Percentiles rank a stretch among this genome's conserved stretches.
These are phyloP conservation scores for Pseudomugil tenellus DNA, from an alignment of 2,797 vertebrate genomes.

Conservation along the genomic window DNA sequence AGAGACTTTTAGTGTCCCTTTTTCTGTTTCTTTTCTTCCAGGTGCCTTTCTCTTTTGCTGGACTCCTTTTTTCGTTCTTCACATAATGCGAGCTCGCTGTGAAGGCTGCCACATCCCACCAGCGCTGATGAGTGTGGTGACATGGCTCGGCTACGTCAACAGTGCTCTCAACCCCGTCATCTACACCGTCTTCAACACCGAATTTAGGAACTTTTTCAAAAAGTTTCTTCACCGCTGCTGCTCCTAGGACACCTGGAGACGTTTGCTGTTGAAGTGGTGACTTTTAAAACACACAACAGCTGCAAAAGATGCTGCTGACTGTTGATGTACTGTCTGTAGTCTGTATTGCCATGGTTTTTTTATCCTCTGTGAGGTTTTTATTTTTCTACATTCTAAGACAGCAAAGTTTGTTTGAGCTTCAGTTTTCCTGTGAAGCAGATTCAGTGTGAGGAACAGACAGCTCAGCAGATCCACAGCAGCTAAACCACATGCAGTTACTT, in stretches of 20 bases:
- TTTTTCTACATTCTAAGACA: constrained; percentile 53
- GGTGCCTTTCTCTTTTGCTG: constrained; percentile 95
- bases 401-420: constrained; percentile 52
- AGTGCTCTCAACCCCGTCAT: constrained; percentile 95
- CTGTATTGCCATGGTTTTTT: constrained; percentile 21
- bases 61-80: constrained; percentile 97
- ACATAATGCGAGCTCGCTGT: constrained; percentile 89
- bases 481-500: constrained; percentile 32
- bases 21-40: constrained; percentile 52
- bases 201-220: constrained; percentile 92
- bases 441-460: constrained; percentile 24
- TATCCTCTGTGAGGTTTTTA: constrained; percentile 48
- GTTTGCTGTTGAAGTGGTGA: background rate
- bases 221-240: constrained; percentile 85
- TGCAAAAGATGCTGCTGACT: constrained; percentile 6
- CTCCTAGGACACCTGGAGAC: constrained; percentile 11
- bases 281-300: constrained; percentile 17
- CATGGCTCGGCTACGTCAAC: constrained; percentile 97
- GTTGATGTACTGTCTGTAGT: constrained; percentile 18
- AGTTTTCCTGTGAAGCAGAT: constrained; percentile 27
- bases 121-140: constrained; percentile 90
- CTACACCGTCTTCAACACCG: constrained; percentile 93
- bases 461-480: constrained; percentile 19
- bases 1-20: background rate
- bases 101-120: constrained; percentile 84